Percentiles rank a stretch among this genome's conserved stretches.
phyloP scores from a whole-genome alignment of 1,140 invertebrate species.

The Trachymyrmex cornetzi region DNA sequence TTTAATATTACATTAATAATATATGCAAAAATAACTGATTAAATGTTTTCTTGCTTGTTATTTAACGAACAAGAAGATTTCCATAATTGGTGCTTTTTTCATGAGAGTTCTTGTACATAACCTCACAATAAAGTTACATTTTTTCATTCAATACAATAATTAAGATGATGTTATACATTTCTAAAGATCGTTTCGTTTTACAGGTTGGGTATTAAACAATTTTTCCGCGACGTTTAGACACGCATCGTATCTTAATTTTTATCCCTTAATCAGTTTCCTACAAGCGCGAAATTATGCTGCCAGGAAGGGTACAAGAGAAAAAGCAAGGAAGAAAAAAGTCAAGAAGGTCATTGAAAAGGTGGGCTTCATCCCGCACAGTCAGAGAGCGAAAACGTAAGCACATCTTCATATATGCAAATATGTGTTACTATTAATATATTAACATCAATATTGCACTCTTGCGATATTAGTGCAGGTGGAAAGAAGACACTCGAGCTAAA shows the following conservation, averaged over 20 bases:
- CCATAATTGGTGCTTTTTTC: background rate
- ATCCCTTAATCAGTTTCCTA: constrained; percentile 55
- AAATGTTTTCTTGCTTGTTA: background rate
- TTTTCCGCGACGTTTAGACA: constrained; percentile 36
- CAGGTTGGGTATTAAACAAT: constrained; percentile 66
- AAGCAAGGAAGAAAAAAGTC: constrained; percentile 90
- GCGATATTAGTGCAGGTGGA: background rate
- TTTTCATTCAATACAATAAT: background rate
- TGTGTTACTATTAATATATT: constrained; percentile 32
- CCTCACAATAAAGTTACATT: background rate
- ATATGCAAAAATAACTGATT: constrained; percentile 11
- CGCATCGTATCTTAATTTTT: constrained; percentile 28
- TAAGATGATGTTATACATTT: background rate
- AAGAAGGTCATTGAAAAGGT: constrained; percentile 91
- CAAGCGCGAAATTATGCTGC: constrained; percentile 89
- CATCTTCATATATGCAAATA: constrained; percentile 52
- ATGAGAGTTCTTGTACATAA: constrained; percentile 7
- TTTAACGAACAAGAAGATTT: background rate
- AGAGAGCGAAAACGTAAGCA: constrained; percentile 84
- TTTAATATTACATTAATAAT: constrained; percentile 4
- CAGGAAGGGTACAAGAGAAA: constrained; percentile 92
- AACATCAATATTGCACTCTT: background rate
- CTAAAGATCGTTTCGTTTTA: background rate
- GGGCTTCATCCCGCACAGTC: constrained; percentile 89
- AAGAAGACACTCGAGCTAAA: background rate